Evolutionary conservation across 2,797 vertebrate genomes (phyloP).

Genomic region (Pangasius mekongensis): DNA sequence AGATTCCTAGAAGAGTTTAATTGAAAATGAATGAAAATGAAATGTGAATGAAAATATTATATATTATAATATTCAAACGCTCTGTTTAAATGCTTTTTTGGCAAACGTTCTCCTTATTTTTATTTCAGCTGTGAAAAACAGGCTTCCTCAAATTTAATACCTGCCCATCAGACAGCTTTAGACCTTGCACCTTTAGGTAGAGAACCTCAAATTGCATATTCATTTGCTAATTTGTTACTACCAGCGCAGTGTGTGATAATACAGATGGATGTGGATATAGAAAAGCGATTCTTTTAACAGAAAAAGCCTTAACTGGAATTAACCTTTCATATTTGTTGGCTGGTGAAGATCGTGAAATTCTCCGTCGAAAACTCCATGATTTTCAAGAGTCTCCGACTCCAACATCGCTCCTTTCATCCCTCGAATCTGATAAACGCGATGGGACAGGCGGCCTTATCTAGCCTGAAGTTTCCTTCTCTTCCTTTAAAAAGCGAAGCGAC

Average conservation of each 20-base stretch:
- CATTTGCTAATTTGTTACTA: neutral
- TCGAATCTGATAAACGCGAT: slow-evolving; percentile 33
- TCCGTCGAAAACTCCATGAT: neutral
- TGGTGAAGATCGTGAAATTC: neutral
- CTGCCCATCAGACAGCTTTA: neutral
- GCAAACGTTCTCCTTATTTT: neutral
- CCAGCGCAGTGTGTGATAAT: neutral
- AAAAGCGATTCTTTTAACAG: neutral
- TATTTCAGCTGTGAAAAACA: neutral
- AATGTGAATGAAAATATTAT: neutral
- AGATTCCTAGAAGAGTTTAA: no score
- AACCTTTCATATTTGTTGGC: neutral
- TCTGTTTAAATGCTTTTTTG: neutral
- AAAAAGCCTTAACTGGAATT: neutral
- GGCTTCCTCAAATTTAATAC: neutral
- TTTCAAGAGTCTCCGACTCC: neutral
- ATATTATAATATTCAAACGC: neutral
- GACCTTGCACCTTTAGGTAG: neutral
- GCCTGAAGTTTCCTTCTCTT: slow-evolving; percentile 40
- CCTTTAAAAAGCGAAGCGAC: slow-evolving; percentile 43
- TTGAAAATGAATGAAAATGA: no score
- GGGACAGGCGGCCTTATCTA: slow-evolving; percentile 47
- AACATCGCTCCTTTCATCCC: slow-evolving; percentile 27
- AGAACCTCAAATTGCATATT: neutral
- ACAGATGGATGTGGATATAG: neutral